Evolutionary conservation across 1,140 invertebrate species (phyloP).

Genomic region (Papilio polytes): DNA sequence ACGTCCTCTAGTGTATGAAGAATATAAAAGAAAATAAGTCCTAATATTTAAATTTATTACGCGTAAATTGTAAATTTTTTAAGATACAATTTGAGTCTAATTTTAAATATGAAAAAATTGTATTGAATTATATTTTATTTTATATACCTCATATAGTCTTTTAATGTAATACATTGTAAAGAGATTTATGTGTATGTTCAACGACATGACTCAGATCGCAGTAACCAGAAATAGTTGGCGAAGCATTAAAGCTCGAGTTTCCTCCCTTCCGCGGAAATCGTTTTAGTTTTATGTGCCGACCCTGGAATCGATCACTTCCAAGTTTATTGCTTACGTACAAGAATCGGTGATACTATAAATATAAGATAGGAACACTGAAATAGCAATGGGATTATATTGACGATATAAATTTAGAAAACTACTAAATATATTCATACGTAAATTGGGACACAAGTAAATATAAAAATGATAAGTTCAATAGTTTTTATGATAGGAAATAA

Average conservation of each 20-base stretch:
- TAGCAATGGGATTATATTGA: background rate
- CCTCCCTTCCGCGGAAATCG: slow-evolving; percentile 51
- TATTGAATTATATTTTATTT: too few relatives aligned
- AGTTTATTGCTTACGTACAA: slow-evolving; percentile 32
- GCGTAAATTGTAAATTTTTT: too few relatives aligned
- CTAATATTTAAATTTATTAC: too few relatives aligned
- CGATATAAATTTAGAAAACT: background rate
- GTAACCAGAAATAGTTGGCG: slow-evolving; percentile 35
- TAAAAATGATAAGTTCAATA: too few relatives aligned
- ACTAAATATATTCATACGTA: background rate
- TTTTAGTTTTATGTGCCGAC: slow-evolving; percentile 55
- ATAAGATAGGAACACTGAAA: slow-evolving; percentile 2
- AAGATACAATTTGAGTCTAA: too few relatives aligned
- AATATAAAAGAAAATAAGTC: too few relatives aligned
- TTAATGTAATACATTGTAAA: background rate
- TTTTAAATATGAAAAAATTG: too few relatives aligned
- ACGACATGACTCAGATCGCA: slow-evolving; percentile 5
- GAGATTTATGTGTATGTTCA: background rate
- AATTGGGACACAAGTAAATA: too few relatives aligned
- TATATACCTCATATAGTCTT: background rate
- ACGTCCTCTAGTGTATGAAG: too few relatives aligned
- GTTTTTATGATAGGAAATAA: too few relatives aligned
- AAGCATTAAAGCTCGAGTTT: slow-evolving; percentile 52
- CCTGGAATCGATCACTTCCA: slow-evolving; percentile 50
- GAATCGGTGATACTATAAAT: slow-evolving; percentile 8